These are phyloP conservation scores for Creontiades dilutus DNA, from an alignment of 2,888 invertebrate genomes.

Conservation along the genomic window DNA sequence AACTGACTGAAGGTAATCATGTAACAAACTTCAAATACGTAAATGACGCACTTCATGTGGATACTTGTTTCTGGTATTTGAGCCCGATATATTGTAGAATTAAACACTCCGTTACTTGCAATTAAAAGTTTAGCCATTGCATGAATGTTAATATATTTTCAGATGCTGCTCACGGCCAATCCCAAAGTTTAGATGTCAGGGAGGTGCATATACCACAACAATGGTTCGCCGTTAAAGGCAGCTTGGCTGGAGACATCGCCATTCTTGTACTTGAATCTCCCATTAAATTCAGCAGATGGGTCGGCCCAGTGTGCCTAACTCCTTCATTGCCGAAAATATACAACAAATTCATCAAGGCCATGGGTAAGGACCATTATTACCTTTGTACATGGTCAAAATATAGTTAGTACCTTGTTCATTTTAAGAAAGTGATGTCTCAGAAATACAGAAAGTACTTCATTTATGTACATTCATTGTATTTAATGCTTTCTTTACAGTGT, in stretches of 20 bases:
- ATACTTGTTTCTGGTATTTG: no score
- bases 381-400: no score
- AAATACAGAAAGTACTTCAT: no score
- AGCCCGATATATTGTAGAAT: no score
- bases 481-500: not conserved
- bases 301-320: constrained; percentile 62
- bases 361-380: constrained; percentile 38
- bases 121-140: no score
- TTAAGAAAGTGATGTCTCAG: no score
- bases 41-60: no score
- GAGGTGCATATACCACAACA: not conserved
- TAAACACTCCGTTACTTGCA: no score
- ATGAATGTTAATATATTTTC: no score
- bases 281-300: constrained; percentile 55
- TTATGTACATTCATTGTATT: not conserved
- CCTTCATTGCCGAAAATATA: not conserved
- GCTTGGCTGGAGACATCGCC: constrained; percentile 46
- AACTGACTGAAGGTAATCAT: no score
- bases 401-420: no score
- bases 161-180: constrained; percentile 59
- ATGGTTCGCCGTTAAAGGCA: constrained; percentile 10
- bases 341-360: constrained; percentile 60
- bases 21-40: no score
- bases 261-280: constrained; percentile 51
- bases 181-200: constrained; percentile 45